A percentile compares a stretch with the other conserved stretches of the same genome.
phyloP scores from a whole-genome alignment of 2,797 vertebrate genomes.

The Podargus strigoides region DNA sequence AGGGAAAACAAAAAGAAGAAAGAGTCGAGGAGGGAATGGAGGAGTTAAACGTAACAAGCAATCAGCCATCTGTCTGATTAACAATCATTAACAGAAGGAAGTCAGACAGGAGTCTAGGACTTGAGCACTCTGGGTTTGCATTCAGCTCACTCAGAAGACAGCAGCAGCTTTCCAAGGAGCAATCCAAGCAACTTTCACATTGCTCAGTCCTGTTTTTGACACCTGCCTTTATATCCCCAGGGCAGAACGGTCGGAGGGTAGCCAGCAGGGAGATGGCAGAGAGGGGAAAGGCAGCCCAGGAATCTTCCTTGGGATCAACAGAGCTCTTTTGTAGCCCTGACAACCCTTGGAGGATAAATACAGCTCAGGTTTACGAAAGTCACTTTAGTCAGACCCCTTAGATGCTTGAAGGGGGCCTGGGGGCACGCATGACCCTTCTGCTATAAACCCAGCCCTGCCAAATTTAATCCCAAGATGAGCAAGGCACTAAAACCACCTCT shows the following conservation, averaged over 20 bases:
- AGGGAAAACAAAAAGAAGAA: not conserved
- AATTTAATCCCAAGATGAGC: not conserved
- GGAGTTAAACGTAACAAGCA: not conserved
- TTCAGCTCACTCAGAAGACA: not conserved
- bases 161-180: not conserved
- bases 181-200: fast-evolving
- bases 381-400: not conserved
- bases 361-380: not conserved
- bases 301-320: not conserved
- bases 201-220: not conserved
- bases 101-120: not conserved
- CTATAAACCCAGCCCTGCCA: not conserved
- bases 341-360: not conserved
- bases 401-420: too few species aligned
- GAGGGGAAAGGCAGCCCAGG: not conserved
- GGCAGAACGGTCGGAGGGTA: fast-evolving
- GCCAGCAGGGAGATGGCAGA: not conserved
- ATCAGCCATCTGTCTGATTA: not conserved
- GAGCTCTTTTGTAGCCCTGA: not conserved
- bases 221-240: not conserved
- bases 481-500: not conserved
- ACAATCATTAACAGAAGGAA: constrained; percentile 41
- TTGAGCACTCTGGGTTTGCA: not conserved
- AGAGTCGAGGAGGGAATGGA: not conserved
- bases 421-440: fast-evolving